These are phyloP conservation scores for Peromyscus polionotus DNA, from an alignment of 2,113 vertebrate genomes.

Conservation along the genomic window DNA sequence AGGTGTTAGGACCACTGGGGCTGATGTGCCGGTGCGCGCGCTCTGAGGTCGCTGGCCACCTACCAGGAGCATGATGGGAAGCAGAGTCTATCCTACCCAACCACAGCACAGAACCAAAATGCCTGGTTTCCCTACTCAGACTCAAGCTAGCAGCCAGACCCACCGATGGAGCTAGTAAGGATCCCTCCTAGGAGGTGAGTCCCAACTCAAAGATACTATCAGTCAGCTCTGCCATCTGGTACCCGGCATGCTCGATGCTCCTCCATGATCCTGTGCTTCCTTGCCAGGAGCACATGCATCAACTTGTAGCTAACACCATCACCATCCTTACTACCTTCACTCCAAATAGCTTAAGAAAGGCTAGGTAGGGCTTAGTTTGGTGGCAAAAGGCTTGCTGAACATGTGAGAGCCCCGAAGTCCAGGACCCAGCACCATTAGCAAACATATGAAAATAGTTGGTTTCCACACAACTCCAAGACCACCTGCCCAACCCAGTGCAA, in stretches of 20 bases:
- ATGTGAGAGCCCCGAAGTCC: not conserved
- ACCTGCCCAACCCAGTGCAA: not conserved
- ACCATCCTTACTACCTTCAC: not conserved
- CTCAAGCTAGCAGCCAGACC: not conserved
- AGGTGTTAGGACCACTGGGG: not conserved
- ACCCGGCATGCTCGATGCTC: rapidly evolving
- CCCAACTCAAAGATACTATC: not conserved
- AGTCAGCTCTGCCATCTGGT: not conserved
- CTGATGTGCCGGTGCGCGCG: not conserved
- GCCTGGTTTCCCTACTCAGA: not conserved
- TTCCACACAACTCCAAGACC: not conserved
- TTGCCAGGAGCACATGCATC: rapidly evolving
- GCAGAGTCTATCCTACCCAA: too few relatives aligned
- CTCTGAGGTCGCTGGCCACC: not conserved
- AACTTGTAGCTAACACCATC: rapidly evolving
- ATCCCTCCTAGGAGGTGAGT: not conserved
- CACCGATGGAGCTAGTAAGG: not conserved
- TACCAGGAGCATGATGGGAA: rapidly evolving
- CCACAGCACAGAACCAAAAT: too few relatives aligned
- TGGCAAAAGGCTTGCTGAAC: not conserved
- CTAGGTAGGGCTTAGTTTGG: not conserved
- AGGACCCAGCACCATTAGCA: not conserved
- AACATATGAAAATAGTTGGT: not conserved
- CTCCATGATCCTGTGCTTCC: rapidly evolving
- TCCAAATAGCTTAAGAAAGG: rapidly evolving